Evolutionary conservation across 2,888 invertebrate genomes (phyloP), one percentile per base, ranked within the genome.

Genomic region (Stenurella melanura): DNA sequence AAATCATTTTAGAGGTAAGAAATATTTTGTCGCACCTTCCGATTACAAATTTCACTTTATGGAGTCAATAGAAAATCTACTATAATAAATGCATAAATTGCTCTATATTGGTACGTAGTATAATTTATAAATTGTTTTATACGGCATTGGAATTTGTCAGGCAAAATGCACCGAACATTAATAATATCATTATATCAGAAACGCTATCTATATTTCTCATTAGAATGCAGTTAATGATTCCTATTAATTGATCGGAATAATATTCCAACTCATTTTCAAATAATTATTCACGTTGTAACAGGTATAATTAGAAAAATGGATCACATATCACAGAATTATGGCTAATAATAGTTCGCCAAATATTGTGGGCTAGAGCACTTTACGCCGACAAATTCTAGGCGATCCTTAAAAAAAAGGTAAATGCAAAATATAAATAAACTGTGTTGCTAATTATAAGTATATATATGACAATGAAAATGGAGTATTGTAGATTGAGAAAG

Each of bases 121-220:
- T 50, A 15, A 50, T n/a, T 50, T 50, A 50, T 50, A 50, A 15
- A 50, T 42, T 15, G 42, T 50, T 50, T 50, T n/a, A n/a, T 7
- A 12, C 6, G n/a, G 50, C 50, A n/a, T n/a, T 34, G 15, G 7
- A 50, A 42, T 42, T 42, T 12, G 11, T 42, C 42, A 42, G 1
- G 1, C 42, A 42, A 50, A 50, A 50, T n/a, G n/a, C 50, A 50
- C 6, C 50, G n/a, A n/a, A n/a, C 50, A 50, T 50, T 50, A 50
- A n/a, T 50, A 50, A 50, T 50, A n/a, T n/a, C 50, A 50, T 50
- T 50, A 50, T 50, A 50, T 50, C 50, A 50, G 50, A 50, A n/a
- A 50, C 15, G 50, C 6, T 50, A 50, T n/a, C 50, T 50, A 15
- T 11, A 11, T 15, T 7, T n/a, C 50, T 50, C 50, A 50, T 50